Evolutionary conservation across 2,888 invertebrate genomes (phyloP).

Genomic region (Sthenelais limicola): DNA sequence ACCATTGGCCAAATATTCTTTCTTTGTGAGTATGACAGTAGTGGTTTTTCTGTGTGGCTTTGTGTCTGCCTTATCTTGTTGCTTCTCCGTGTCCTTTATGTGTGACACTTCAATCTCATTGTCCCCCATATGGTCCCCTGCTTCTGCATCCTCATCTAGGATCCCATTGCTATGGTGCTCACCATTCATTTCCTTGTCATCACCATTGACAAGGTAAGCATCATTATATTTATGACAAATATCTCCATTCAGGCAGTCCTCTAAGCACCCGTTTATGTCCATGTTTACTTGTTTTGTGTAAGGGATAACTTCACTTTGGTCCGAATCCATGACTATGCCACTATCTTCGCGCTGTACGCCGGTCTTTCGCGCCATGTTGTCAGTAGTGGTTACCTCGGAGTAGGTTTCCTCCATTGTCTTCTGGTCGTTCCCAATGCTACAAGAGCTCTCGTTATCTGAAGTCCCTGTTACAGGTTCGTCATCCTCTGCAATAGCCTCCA

Average conservation of each 20-base stretch:
- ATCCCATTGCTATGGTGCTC: not conserved
- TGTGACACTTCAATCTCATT: not conserved
- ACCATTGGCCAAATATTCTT: conserved; percentile 25
- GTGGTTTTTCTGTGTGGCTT: not conserved
- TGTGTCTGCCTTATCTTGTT: not conserved
- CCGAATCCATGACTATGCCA: conserved; percentile 24
- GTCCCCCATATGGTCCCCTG: not conserved
- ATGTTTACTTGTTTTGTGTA: not conserved
- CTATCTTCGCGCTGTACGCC: conserved; percentile 33
- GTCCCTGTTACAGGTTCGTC: conserved; percentile 21
- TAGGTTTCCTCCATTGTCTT: conserved; percentile 13
- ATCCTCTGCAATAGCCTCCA: conserved; percentile 34
- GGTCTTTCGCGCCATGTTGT: conserved; percentile 20
- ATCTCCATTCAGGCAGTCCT: conserved; percentile 19
- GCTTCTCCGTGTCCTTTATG: not conserved
- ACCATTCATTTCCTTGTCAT: not conserved
- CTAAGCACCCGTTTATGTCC: too few relatives aligned
- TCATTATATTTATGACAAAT: not conserved
- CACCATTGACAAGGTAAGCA: not conserved
- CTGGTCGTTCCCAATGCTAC: not conserved
- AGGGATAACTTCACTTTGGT: conserved; percentile 20
- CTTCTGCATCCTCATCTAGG: not conserved
- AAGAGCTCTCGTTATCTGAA: conserved; percentile 1
- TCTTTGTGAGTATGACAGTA: conserved; percentile 19
- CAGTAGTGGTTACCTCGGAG: not conserved